A percentile compares a stretch with the other conserved stretches of the same genome.
These are phyloP conservation scores for Hylaeus volcanicus DNA, from an alignment of 1,140 invertebrate genomes.

Conservation along the genomic window DNA sequence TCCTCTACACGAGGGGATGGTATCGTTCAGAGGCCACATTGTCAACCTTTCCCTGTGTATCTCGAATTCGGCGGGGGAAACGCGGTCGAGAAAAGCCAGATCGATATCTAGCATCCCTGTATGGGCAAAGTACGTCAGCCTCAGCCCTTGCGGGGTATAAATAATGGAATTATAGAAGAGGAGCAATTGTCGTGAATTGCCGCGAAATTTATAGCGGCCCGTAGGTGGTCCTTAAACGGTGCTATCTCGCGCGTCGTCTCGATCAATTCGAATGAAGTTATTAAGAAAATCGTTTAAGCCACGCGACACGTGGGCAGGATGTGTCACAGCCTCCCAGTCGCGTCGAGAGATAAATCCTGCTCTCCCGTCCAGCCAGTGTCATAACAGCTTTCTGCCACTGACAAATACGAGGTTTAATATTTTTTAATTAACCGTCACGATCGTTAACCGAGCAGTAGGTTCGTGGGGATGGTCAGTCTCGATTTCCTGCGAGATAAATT, in stretches of 20 bases:
- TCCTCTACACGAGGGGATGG: not conserved
- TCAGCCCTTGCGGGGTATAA: slow-evolving; percentile 45
- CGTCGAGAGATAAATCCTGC: slow-evolving; percentile 8
- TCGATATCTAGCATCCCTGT: slow-evolving; percentile 53
- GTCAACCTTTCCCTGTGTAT: not conserved
- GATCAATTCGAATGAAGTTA: slow-evolving; percentile 34
- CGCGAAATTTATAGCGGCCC: slow-evolving; percentile 58
- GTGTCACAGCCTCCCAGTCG: not conserved
- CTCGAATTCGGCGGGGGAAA: slow-evolving; percentile 4
- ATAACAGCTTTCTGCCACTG: not conserved
- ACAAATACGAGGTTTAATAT: slow-evolving; percentile 1
- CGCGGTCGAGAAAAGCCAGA: slow-evolving; percentile 52
- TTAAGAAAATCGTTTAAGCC: slow-evolving; percentile 4
- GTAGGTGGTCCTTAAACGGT: slow-evolving; percentile 53
- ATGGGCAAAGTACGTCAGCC: slow-evolving; percentile 31
- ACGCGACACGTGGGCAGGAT: not conserved
- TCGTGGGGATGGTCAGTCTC: slow-evolving; percentile 14
- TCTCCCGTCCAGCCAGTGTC: not conserved
- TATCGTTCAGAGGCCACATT: not conserved
- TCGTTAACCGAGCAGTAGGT: not conserved
- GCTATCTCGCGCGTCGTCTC: not conserved
- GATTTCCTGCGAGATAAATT: slow-evolving; percentile 57
- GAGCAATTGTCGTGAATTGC: slow-evolving; percentile 68
- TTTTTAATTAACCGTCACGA: slow-evolving; percentile 24
- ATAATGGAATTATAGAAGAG: slow-evolving; percentile 62